phyloP scores from a whole-genome alignment of 2,797 vertebrate species.

The Merluccius polli region DNA sequence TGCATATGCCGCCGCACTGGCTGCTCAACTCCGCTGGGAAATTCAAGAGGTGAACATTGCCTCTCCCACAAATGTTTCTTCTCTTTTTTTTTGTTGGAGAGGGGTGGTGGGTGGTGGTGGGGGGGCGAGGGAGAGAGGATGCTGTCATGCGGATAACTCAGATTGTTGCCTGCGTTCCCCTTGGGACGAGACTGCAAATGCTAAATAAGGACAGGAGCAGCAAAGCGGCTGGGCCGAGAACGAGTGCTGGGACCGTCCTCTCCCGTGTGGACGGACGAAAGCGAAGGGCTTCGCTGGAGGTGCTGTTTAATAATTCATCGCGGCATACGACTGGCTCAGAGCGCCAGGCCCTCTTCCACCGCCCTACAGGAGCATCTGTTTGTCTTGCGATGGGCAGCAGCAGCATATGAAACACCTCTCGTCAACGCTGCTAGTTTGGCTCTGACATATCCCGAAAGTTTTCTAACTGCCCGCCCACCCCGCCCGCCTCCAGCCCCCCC shows the following conservation, averaged over 20 bases:
- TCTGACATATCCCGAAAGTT: not conserved
- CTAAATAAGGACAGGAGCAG: constrained; percentile 61
- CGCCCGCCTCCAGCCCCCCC: too few species aligned
- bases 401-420: constrained; percentile 24
- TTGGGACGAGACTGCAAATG: constrained; percentile 46
- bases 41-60: constrained; percentile 36
- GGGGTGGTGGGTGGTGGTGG: not conserved
- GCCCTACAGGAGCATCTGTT: constrained; percentile 45
- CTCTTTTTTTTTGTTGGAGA: constrained; percentile 13
- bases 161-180: constrained; percentile 37
- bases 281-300: constrained; percentile 57
- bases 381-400: constrained; percentile 29
- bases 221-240: constrained; percentile 41
- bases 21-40: constrained; percentile 43
- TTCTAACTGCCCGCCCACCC: not conserved
- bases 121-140: constrained; percentile 14
- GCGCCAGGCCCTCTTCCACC: constrained; percentile 21
- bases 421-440: not conserved
- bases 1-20: constrained; percentile 27
- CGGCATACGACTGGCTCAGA: constrained; percentile 54
- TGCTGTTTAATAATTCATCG: constrained; percentile 70
- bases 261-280: constrained; percentile 57
- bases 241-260: constrained; percentile 42
- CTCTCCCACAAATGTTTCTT: constrained; percentile 31
- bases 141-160: constrained; percentile 32